Percentiles rank a stretch among this genome's conserved stretches.
Evolutionary conservation across 2,113 vertebrate genomes (phyloP).

Genomic region (Sialia sialis): DNA sequence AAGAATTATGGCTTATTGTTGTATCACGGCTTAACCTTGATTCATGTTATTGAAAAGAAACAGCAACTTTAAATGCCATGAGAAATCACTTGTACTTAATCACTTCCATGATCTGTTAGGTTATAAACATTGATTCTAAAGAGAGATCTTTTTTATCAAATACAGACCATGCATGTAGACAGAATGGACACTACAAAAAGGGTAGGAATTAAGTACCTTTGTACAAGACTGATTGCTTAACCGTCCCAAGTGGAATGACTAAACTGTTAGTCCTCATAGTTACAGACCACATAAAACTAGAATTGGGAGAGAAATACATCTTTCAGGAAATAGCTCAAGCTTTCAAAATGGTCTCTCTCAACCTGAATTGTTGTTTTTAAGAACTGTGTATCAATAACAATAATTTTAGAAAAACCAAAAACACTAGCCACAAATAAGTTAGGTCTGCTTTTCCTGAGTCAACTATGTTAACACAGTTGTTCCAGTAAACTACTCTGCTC

Average conservation of each 20-base stretch:
- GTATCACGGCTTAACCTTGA: neutral
- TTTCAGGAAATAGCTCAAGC: neutral
- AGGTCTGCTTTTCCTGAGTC: neutral
- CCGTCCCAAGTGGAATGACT: neutral
- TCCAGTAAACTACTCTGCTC: neutral
- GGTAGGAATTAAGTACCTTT: neutral
- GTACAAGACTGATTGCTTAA: neutral
- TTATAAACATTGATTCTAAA: neutral
- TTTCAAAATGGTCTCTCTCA: neutral
- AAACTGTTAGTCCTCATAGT: neutral
- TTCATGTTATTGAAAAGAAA: neutral
- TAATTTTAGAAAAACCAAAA: neutral
- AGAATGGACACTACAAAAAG: neutral
- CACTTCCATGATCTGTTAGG: neutral
- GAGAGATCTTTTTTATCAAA: neutral
- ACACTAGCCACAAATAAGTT: neutral
- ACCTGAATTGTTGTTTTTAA: neutral
- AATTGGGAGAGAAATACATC: neutral
- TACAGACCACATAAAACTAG: neutral
- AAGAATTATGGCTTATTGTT: neutral
- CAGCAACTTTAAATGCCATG: neutral
- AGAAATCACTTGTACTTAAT: neutral
- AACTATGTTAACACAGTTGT: neutral
- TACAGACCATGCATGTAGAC: neutral
- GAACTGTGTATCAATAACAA: neutral